phyloP scores from a whole-genome alignment of 2,113 vertebrate species.

The Cottus gobio region DNA sequence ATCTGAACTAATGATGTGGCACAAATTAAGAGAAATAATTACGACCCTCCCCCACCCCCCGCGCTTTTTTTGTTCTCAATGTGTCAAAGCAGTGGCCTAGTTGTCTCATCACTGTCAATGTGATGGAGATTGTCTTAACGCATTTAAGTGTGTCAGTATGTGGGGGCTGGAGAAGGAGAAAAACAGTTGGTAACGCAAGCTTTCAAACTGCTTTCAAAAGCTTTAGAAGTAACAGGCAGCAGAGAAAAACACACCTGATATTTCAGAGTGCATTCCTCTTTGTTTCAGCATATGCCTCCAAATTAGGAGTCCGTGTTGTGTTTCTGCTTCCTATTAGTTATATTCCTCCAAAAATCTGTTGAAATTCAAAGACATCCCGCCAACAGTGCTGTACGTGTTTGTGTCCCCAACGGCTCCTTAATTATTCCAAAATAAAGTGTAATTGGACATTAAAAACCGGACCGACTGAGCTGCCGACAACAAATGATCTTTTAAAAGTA shows the following conservation, averaged over 20 bases:
- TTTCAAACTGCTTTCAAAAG: constrained; percentile 4
- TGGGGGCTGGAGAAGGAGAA: background rate
- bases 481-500: background rate
- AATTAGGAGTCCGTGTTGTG: background rate
- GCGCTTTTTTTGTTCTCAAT: constrained; percentile 69
- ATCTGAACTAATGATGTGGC: constrained; percentile 63
- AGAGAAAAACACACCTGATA: background rate
- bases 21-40: constrained; percentile 67
- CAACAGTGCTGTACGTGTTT: background rate
- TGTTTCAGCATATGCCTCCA: constrained; percentile 1
- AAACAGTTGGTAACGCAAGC: constrained; percentile 26
- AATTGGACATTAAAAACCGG: background rate
- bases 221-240: background rate
- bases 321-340: constrained; percentile 8
- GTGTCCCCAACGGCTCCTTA: background rate
- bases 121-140: constrained; percentile 47
- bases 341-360: constrained; percentile 8
- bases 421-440: background rate
- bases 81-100: constrained; percentile 75
- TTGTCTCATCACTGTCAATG: constrained; percentile 58
- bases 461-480: background rate
- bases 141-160: background rate
- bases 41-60: background rate
- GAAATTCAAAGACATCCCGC: constrained; percentile 6
- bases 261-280: background rate